A percentile compares a stretch with the other conserved stretches of the same genome.
Evolutionary conservation across 2,797 vertebrate species (phyloP).

Genomic region (Garrulus glandarius): DNA sequence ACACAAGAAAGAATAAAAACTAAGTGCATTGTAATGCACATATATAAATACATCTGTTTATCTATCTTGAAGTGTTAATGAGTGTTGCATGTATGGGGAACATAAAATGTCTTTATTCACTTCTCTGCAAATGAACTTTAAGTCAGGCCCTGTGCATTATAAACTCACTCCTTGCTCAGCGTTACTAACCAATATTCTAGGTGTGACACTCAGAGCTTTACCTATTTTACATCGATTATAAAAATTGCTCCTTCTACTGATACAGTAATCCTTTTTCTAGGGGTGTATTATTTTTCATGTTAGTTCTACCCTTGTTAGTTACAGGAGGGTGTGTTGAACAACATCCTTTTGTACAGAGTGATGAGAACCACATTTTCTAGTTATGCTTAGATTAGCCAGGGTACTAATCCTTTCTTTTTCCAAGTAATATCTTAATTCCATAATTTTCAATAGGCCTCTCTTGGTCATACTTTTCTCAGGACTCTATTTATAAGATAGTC

Average conservation of each 20-base stretch:
- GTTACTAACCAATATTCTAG: slow-evolving; percentile 57
- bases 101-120: neutral
- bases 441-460: neutral
- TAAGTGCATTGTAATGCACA: neutral
- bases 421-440: slow-evolving; percentile 31
- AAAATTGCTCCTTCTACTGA: neutral
- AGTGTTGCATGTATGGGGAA: neutral
- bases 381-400: slow-evolving; percentile 53
- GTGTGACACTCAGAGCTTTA: slow-evolving; percentile 31
- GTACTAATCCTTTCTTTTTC: slow-evolving; percentile 21
- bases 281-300: slow-evolving; percentile 34
- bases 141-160: neutral
- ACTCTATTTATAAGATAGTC: neutral
- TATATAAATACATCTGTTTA: neutral
- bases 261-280: slow-evolving; percentile 22
- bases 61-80: neutral
- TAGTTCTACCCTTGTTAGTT: slow-evolving; percentile 51
- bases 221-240: slow-evolving; percentile 58
- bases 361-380: slow-evolving; percentile 54
- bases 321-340: slow-evolving; percentile 32
- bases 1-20: neutral
- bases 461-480: neutral
- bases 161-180: neutral
- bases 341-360: neutral
- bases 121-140: neutral